Base-by-base conservation (phyloP, 2,113 vertebrate genomes). In the Zosterops borbonicus region DNA sequence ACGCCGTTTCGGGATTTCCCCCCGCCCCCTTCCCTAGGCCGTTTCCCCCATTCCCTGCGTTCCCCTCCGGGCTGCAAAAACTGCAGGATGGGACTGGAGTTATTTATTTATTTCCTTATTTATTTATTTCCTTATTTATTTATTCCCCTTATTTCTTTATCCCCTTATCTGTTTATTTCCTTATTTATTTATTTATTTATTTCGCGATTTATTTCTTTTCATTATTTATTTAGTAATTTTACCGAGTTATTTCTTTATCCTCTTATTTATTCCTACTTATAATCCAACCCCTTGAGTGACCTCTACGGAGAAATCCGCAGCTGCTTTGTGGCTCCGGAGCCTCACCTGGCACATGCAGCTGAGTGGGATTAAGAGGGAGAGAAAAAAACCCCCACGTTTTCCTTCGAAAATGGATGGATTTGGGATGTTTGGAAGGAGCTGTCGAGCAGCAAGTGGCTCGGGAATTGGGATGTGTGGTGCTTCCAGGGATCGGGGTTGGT, bases 211-310 rank as follows among this genome's bases (percentile, higher is more conserved):
- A 5, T 50, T 50, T 11, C 39, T 1, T 46, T 33, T 12, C 29
- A 3, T 19, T 12, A 18, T n/a, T 67, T n/a, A 13, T 27, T 5
- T 16, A 18, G 35, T 12, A 3, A 28, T 69, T 52, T 1, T 1
- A 0, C 5, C 7, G 12, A 25, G 80, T 19, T 22, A 5, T 74
- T 74, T 10, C 25, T 56, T 49, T 2, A 39, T 47, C 82, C 83
- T 3, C 52, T 6, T 35, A 25, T 85, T 85, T 65, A 35, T 85
- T 49, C 60, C 44, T 49, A 5, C 59, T 86, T 58, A 39, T 49
- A 69, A 90, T 90, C 93, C 93, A 92, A 93, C 94, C 92, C 94
- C 83, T 77, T 14, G 83, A 35, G 73, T 94, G 90, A 96, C 95
- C 93, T 92, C 95, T 96, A 63, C 82, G 50, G 91, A 73, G 68